These are phyloP conservation scores for Drosophila pseudoananassae DNA, from an alignment of 1,140 invertebrate genomes.

Conservation along the genomic window DNA sequence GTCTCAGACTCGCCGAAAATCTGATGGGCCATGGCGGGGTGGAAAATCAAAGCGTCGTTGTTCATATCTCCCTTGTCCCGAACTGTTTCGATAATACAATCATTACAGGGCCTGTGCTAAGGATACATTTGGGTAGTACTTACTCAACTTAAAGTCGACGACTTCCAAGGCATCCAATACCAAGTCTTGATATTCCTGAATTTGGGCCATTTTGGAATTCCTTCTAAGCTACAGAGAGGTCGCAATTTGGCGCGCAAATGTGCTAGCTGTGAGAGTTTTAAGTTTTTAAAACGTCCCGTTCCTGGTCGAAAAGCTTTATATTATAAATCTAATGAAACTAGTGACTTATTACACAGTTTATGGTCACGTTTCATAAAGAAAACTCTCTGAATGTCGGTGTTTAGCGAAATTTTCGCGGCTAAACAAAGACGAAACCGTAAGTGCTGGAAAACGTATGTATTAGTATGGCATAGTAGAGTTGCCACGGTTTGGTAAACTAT, in stretches of 20 bases:
- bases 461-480: constrained; percentile 13
- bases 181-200: constrained; percentile 85
- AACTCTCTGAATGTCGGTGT: constrained; percentile 3
- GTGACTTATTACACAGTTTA: not conserved
- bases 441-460: constrained; percentile 34
- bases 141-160: constrained; percentile 91
- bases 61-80: constrained; percentile 89
- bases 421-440: constrained; percentile 64
- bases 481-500: constrained; percentile 1
- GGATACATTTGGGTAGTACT: constrained; percentile 47
- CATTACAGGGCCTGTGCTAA: not conserved
- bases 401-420: constrained; percentile 62
- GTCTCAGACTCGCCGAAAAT: constrained; percentile 96
- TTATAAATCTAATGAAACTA: not conserved
- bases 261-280: constrained; percentile 9
- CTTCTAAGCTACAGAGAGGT: not conserved
- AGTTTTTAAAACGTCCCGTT: not conserved
- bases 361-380: constrained; percentile 29
- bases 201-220: constrained; percentile 68
- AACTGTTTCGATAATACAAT: constrained; percentile 84
- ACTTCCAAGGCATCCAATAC: constrained; percentile 90
- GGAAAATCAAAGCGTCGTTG: constrained; percentile 89
- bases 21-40: constrained; percentile 96
- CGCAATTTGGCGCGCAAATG: constrained; percentile 55
- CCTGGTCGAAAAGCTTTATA: not conserved